Conservation (phyloP, 2,888 invertebrate species). For the Torymus tubicola region DNA sequence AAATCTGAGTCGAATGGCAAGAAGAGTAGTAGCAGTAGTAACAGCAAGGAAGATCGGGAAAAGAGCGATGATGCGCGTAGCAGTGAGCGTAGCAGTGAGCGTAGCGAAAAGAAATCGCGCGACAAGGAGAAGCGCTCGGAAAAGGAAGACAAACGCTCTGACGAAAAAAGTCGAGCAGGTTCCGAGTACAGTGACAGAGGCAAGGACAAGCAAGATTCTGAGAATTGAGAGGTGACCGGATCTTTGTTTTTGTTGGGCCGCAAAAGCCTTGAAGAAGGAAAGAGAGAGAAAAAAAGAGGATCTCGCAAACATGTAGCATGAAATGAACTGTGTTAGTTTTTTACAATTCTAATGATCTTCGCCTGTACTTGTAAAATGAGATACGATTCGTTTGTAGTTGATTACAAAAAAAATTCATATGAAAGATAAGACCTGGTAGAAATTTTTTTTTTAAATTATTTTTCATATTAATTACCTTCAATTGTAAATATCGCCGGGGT, state of each 20-base stretch:
- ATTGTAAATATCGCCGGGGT: background rate
- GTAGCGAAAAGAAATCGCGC: conserved; percentile 66
- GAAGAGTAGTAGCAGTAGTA: conserved; percentile 72
- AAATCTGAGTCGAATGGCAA: conserved; percentile 71
- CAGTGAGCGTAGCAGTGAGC: conserved; percentile 67
- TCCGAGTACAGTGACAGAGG: conserved; percentile 60
- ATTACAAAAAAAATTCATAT: background rate
- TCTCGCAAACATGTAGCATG: background rate
- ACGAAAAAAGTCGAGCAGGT: conserved; percentile 61
- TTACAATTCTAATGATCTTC: too few relatives aligned
- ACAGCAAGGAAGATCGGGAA: conserved; percentile 60
- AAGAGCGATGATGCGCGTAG: conserved; percentile 68
- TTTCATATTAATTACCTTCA: background rate
- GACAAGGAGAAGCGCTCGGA: conserved; percentile 52
- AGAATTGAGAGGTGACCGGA: conserved; percentile 45
- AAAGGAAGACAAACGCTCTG: conserved; percentile 55
- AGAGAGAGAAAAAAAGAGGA: conserved; percentile 3
- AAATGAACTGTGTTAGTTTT: background rate
- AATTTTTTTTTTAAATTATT: conserved; percentile 16
- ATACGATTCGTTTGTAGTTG: conserved; percentile 4
- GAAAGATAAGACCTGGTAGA: conserved; percentile 15
- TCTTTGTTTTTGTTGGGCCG: too few relatives aligned
- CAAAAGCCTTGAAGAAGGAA: too few relatives aligned
- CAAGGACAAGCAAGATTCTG: conserved; percentile 60
- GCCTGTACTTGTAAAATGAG: too few relatives aligned